These are phyloP conservation scores for Teleopsis dalmanni DNA, from an alignment of 1,140 invertebrate genomes.

Conservation along the genomic window DNA sequence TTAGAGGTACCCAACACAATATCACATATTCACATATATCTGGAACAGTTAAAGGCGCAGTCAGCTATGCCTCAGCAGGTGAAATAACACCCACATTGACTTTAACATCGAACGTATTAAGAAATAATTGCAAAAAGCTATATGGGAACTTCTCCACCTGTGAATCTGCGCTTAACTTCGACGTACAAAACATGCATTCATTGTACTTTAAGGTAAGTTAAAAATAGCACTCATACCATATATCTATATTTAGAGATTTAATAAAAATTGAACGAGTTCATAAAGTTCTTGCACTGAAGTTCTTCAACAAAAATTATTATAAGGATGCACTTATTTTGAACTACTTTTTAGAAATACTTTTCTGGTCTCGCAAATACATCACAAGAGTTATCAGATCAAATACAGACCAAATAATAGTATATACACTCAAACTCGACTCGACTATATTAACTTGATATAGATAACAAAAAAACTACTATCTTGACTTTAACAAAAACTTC, in stretches of 20 bases:
- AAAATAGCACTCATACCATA: no score
- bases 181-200: conserved; percentile 90
- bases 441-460: no score
- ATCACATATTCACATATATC: conserved; percentile 77
- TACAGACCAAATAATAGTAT: no score
- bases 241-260: background rate
- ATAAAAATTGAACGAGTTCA: background rate
- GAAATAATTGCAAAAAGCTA: conserved; percentile 78
- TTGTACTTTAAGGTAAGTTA: conserved; percentile 71
- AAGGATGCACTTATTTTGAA: no score
- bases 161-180: conserved; percentile 70
- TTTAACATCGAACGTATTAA: conserved; percentile 80
- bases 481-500: no score
- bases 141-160: conserved; percentile 95
- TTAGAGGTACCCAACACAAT: conserved; percentile 85
- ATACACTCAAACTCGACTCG: no score
- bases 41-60: conserved; percentile 80
- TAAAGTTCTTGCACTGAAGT: no score
- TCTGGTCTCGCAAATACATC: no score
- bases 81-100: conserved; percentile 92
- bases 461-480: no score
- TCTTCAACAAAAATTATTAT: background rate
- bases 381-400: no score
- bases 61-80: conserved; percentile 82
- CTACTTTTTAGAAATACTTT: background rate